Conservation (phyloP, 2,797 vertebrate genomes). For the Sebastolobus alascanus region DNA sequence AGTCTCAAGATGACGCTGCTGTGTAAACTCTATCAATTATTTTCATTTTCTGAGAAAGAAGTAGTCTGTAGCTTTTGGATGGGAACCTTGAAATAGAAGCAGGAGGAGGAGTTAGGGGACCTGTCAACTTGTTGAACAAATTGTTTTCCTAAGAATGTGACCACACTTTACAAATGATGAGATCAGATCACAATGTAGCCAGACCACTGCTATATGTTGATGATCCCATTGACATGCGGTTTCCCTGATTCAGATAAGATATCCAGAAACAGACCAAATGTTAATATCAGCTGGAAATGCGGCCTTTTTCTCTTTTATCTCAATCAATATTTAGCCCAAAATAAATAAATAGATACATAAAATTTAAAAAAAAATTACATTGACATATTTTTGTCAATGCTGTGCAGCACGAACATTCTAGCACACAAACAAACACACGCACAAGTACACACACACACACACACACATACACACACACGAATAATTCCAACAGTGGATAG, state of each 20-base stretch:
- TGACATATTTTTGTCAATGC: conserved; percentile 5
- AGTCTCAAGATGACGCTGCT: no score
- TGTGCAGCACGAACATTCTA: conserved; percentile 16
- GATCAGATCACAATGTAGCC: background rate
- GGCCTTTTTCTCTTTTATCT: background rate
- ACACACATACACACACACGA: conserved; percentile 16
- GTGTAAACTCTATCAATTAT: no score
- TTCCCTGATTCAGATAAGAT: background rate
- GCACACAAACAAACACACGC: background rate
- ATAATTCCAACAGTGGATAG: conserved; percentile 30
- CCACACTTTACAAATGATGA: background rate
- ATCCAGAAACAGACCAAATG: conserved; percentile 9
- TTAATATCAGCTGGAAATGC: background rate
- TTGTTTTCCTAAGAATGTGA: background rate
- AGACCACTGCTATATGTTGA: background rate
- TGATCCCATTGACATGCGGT: background rate
- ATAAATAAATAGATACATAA: background rate
- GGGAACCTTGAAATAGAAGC: no score
- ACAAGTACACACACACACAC: background rate
- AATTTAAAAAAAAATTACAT: background rate
- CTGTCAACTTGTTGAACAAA: background rate
- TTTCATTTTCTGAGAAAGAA: no score
- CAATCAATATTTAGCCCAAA: background rate
- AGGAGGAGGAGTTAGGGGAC: background rate
- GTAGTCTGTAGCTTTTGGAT: no score